phyloP scores from a whole-genome alignment of 1,140 invertebrate genomes.

The Ceratosolen fusciceps region DNA sequence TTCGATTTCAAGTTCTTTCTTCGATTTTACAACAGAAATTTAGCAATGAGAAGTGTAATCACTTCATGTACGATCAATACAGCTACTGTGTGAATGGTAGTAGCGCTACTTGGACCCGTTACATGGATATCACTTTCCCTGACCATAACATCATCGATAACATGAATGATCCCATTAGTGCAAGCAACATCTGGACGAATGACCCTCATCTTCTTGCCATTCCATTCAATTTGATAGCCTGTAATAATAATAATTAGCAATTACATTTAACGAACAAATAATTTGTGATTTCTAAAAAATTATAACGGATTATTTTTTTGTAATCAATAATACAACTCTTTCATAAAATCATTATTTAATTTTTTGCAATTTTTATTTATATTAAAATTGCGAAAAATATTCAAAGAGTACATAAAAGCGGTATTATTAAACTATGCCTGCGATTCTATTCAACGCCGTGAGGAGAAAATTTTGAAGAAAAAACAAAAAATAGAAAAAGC shows the following conservation, averaged over 20 bases:
- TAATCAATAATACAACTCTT: background rate
- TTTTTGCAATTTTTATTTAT: background rate
- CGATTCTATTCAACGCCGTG: background rate
- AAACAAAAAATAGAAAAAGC: background rate
- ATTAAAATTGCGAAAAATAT: background rate
- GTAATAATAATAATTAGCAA: conserved; percentile 51
- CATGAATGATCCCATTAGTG: conserved; percentile 94
- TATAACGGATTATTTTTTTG: background rate
- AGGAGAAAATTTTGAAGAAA: background rate
- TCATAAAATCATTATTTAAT: background rate
- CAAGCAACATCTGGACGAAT: conserved; percentile 90
- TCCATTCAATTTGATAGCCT: conserved; percentile 89
- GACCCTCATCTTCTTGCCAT: conserved; percentile 85
- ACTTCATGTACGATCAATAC: conserved; percentile 59
- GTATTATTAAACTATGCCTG: background rate
- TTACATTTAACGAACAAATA: background rate
- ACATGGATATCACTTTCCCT: conserved; percentile 87
- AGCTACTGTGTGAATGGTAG: conserved; percentile 22
- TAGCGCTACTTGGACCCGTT: conserved; percentile 72
- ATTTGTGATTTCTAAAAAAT: background rate
- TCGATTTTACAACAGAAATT: conserved; percentile 67
- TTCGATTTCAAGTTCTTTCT: background rate
- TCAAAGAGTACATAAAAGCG: background rate
- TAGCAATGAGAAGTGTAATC: conserved; percentile 67
- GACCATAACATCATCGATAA: conserved; percentile 88